Evolutionary conservation across 2,797 vertebrate species (phyloP).

Genomic region (Mormyrops attenuatus): DNA sequence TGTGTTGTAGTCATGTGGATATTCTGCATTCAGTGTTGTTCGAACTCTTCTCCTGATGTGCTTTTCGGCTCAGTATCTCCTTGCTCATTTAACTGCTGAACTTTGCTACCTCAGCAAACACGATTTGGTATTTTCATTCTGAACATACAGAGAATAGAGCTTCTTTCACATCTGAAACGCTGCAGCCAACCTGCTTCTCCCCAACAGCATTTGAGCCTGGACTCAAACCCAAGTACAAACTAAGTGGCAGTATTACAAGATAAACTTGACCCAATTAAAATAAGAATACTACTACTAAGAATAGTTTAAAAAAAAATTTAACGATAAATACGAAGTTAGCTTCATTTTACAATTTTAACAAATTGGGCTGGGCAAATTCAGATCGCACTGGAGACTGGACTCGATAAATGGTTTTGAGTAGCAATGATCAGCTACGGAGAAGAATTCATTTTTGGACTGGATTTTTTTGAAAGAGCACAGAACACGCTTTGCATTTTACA

Average conservation of each 20-base stretch:
- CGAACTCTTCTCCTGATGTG: background rate
- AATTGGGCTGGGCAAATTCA: background rate
- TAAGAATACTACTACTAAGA: background rate
- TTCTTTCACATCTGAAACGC: background rate
- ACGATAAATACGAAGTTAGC: background rate
- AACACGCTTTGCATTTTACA: background rate
- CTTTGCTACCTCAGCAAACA: background rate
- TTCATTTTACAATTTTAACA: background rate
- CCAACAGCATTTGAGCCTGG: background rate
- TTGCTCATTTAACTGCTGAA: background rate
- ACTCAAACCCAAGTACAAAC: background rate
- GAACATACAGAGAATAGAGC: background rate
- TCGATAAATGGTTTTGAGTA: background rate
- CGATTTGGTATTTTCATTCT: background rate
- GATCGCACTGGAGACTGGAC: background rate
- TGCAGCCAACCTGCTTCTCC: background rate
- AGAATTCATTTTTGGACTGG: background rate
- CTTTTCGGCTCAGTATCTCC: background rate
- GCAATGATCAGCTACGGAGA: background rate
- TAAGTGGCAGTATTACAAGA: background rate
- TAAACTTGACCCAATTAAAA: background rate
- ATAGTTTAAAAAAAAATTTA: background rate
- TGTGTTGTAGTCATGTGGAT: background rate
- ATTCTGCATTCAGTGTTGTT: background rate
- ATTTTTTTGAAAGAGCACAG: conserved; percentile 8